phyloP scores from a whole-genome alignment of 2,888 invertebrate genomes.

The Oligia strigilis region DNA sequence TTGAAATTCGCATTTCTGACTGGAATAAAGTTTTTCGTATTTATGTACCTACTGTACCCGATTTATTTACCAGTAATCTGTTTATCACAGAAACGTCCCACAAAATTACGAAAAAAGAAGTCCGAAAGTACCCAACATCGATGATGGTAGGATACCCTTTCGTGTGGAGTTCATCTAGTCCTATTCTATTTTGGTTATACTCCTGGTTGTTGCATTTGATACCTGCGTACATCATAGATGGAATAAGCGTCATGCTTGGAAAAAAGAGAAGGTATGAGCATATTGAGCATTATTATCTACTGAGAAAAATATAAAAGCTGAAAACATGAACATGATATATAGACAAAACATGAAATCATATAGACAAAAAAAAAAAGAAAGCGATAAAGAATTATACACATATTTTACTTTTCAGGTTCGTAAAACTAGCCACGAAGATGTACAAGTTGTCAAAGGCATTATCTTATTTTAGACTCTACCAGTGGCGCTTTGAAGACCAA shows the following conservation, averaged over 20 bases:
- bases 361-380: not conserved
- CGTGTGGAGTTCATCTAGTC: accelerated
- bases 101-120: not conserved
- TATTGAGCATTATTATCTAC: not conserved
- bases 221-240: constrained; percentile 25
- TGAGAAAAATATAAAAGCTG: not conserved
- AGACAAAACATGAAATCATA: not conserved
- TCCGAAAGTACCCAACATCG: not conserved
- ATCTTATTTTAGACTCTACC: not conserved
- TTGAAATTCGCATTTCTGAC: too few relatives aligned
- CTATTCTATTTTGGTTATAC: constrained; percentile 24
- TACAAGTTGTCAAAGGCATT: not conserved
- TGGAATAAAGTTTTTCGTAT: too few relatives aligned
- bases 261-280: constrained; percentile 24
- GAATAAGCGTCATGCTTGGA: constrained; percentile 2
- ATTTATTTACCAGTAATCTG: not conserved
- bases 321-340: not conserved
- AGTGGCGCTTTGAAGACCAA: constrained; percentile 26
- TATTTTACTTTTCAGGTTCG: constrained; percentile 24
- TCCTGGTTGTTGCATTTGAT: constrained; percentile 31
- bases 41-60: too few relatives aligned
- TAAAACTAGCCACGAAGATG: constrained; percentile 11
- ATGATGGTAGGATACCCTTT: constrained; percentile 4
- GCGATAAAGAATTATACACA: accelerated
- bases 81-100: not conserved